Evolutionary conservation across 2,797 vertebrate genomes (phyloP), one percentile per base, ranked within the genome.

Genomic region (Acrocephalus scirpaceus): DNA sequence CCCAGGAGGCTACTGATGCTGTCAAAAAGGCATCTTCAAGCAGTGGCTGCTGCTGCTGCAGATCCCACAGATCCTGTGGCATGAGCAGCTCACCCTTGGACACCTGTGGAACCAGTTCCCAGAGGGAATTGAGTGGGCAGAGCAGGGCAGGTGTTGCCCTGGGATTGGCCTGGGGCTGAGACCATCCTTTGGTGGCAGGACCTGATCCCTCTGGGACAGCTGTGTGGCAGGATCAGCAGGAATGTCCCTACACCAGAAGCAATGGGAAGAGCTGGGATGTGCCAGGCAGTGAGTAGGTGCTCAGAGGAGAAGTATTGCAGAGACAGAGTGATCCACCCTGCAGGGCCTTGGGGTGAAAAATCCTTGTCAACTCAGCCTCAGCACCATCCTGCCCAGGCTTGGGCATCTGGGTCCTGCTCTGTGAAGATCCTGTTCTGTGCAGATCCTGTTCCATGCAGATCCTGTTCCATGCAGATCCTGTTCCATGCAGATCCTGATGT

Each of bases 81-180:
- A 19, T 0, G 0, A 15, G 27, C 62, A 45, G 62, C 54, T 67
- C 45, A 3, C 12, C 22, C 47, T 45, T 2, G 11, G 62, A 16
- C 7, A 11, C 53, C 32, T 32, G 45, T 5, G 13, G 62, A 32
- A 38, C 22, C 38, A 26, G 22, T 47, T 12, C 44, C 22, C 4
- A 23, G 47, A 14, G 32, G 71, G 22, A 27, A 3, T 34, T 16
- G 71, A 38, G 70, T 1, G 0, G 50, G 38, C 53, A 45, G 22
- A 51, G 22, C 38, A 50, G 26, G 32, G 27, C 1, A 51, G 22
- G 15, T 12, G 36, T 3, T 65, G 30, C 7, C 26, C 26, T 42
- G 36, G 44, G 21, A 36, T 5, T 9, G 21, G 4, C 30, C 2
- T 1, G 60, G 27, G 42, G 9, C 18, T 44, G 53, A 51, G 15